Evolutionary conservation across 2,113 vertebrate species (phyloP), one percentile per base, ranked within the genome.

Genomic region (Bufo bufo): DNA sequence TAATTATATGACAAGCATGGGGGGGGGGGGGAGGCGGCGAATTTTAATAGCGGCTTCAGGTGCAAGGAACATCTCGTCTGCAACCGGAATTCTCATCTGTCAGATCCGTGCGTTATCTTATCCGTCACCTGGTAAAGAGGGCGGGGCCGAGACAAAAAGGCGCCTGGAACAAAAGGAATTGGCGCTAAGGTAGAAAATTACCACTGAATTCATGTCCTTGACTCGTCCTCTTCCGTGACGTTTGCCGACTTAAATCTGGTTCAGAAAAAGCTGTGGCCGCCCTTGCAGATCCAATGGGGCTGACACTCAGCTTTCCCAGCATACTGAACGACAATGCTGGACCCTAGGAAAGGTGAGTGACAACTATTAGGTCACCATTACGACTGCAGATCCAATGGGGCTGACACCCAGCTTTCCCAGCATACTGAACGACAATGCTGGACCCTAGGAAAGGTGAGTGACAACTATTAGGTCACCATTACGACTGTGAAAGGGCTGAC

Each of bases 11-110:
- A 63, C 17, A 77, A 59, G 49, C 33, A 49, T 4, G 2, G 79
- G 71, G 69, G 47, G 13, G n/a, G 59, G 80, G 13, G n/a, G 59
- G 80, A 14, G 17, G 80, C 20, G 59, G 61, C 1, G 3, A 65
- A 78, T 78, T 78, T n/a, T 54, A 78, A 78, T 78, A 54, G 19
- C 52, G 19, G 49, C 49, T 78, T 78, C n/a, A 47, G 71, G 13
- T 54, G 50, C 17, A 10, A n/a, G 50, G 75, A 77, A 4, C 43
- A 5, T 49, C 12, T 75, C 6, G 14, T 45, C 14, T 75, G 72
- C 63, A n/a, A 8, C 43, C 16, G 16, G 71, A 7, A 74, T 45
- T 47, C 43, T 5, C 13, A 17, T 47, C 71, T 16, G 71, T 74
- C 71, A 45, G 71, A 47, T 74, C 71, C 4, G 43, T 6, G 43